phyloP scores from a whole-genome alignment of 2,797 vertebrate species.

The Gymnoscopelus braueri region DNA sequence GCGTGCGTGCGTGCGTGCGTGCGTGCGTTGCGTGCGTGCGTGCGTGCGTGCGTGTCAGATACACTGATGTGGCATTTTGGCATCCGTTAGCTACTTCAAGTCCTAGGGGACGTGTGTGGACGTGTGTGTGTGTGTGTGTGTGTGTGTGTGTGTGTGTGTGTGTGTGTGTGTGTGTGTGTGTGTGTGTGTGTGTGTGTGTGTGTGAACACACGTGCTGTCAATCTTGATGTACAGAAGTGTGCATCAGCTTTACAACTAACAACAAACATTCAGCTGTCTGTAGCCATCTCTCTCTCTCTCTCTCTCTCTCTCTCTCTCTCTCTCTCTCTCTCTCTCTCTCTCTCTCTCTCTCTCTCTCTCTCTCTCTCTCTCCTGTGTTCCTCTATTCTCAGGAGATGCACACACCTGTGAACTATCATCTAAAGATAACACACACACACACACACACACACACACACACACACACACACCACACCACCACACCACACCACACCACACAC shows the following conservation, averaged over 20 bases:
- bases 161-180: not conserved
- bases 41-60: slow-evolving; percentile 40
- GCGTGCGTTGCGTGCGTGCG: not conserved
- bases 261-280: too few relatives aligned
- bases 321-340: not conserved
- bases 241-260: too few relatives aligned
- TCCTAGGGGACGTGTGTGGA: slow-evolving; percentile 30
- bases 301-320: not conserved
- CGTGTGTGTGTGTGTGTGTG: not conserved
- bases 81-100: slow-evolving; percentile 41
- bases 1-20: slow-evolving; percentile 7
- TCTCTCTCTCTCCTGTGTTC: not conserved
- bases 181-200: not conserved
- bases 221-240: too few relatives aligned
- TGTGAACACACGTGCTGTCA: not conserved
- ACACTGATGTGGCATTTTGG: slow-evolving; percentile 50
- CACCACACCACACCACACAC: too few relatives aligned
- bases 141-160: not conserved
- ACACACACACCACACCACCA: too few relatives aligned
- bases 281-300: not conserved
- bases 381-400: not conserved
- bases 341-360: not conserved
- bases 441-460: not conserved
- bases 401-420: not conserved
- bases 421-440: slow-evolving; percentile 4